phyloP scores from a whole-genome alignment of 1,140 invertebrate species.

The Contarinia nasturtii region DNA sequence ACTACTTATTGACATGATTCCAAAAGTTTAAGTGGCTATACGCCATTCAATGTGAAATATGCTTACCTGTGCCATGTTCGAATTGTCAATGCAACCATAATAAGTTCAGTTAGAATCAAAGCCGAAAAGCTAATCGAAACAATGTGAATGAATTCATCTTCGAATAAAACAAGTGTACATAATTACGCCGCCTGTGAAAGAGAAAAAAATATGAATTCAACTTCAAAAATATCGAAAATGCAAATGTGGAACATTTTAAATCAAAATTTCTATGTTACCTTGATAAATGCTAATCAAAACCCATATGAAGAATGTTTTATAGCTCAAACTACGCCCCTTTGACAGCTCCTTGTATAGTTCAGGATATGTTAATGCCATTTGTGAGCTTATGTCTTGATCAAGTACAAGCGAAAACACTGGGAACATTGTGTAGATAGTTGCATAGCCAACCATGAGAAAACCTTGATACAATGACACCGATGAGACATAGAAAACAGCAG shows the following conservation, averaged over 20 bases:
- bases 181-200: constrained; percentile 80
- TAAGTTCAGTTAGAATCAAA: constrained; percentile 89
- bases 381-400: constrained; percentile 88
- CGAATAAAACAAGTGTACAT: constrained; percentile 98
- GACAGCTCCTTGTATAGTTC: constrained; percentile 95
- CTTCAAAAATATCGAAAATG: not conserved
- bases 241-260: too few species aligned
- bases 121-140: constrained; percentile 98
- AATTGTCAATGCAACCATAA: constrained; percentile 96
- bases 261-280: too few species aligned
- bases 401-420: constrained; percentile 79
- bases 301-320: constrained; percentile 78
- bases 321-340: constrained; percentile 78
- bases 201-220: constrained; percentile 5
- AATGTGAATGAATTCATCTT: constrained; percentile 97
- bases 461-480: constrained; percentile 96
- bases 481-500: constrained; percentile 95
- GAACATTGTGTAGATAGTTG: constrained; percentile 96
- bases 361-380: constrained; percentile 85
- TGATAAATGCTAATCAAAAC: constrained; percentile 97
- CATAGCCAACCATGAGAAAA: constrained; percentile 96
- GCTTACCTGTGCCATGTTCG: constrained; percentile 53
- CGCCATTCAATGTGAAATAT: not conserved
- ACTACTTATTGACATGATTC: not conserved
- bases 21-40: not conserved